These are phyloP conservation scores for Emmelina monodactyla DNA, from an alignment of 2,888 invertebrate species.

Conservation along the genomic window DNA sequence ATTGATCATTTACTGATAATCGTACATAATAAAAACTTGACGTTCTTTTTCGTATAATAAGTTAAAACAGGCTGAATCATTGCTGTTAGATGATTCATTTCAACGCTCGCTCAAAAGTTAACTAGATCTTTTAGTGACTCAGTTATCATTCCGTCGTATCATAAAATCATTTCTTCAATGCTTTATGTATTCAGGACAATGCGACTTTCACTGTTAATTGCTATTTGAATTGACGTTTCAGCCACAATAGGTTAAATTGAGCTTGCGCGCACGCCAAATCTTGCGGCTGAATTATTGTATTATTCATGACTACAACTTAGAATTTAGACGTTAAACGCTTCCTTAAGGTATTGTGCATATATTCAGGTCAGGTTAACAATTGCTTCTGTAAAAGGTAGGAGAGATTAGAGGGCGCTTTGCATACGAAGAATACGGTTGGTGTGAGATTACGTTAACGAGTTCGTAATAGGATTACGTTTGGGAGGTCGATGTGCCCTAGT, in stretches of 20 bases:
- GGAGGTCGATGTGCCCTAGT: constrained; percentile 46
- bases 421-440: constrained; percentile 30
- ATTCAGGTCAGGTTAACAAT: no score
- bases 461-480: constrained; percentile 54
- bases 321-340: background rate
- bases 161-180: no score
- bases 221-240: background rate
- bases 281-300: background rate
- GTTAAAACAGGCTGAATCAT: no score
- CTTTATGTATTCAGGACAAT: no score
- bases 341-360: background rate
- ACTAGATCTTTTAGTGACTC: no score
- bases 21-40: no score
- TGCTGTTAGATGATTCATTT: no score
- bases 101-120: no score
- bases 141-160: no score
- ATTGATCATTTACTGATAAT: no score
- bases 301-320: background rate
- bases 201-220: background rate
- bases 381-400: no score
- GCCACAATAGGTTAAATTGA: constrained; percentile 1
- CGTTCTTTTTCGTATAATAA: no score
- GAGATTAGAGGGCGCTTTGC: constrained; percentile 17
- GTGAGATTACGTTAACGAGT: constrained; percentile 56
- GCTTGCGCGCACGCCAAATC: background rate